These are phyloP conservation scores for Calosoma granatense DNA, from an alignment of 1,140 invertebrate species.

Conservation along the genomic window DNA sequence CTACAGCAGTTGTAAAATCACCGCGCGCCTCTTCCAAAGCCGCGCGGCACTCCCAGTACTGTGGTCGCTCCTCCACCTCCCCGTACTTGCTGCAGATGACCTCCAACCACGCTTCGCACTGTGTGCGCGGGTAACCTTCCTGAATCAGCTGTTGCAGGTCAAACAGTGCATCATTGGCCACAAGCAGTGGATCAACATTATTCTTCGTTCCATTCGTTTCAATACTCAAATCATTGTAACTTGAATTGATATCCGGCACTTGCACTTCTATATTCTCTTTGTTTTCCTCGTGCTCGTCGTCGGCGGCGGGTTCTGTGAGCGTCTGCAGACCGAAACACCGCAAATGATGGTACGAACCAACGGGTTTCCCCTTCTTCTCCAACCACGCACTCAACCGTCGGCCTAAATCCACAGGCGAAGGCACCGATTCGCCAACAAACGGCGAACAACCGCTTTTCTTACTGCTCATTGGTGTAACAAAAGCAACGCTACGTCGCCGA, in stretches of 20 bases:
- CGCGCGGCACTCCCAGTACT: constrained; percentile 48
- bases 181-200: constrained; percentile 12
- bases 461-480: not conserved
- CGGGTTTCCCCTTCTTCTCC: constrained; percentile 36
- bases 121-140: constrained; percentile 35
- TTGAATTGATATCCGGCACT: constrained; percentile 27
- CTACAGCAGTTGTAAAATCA: constrained; percentile 40
- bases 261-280: constrained; percentile 43
- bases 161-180: constrained; percentile 26
- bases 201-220: not conserved
- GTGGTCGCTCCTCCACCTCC: constrained; percentile 31
- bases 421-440: constrained; percentile 23
- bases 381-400: constrained; percentile 39
- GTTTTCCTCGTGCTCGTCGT: constrained; percentile 36
- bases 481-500: not conserved
- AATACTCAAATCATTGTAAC: constrained; percentile 24
- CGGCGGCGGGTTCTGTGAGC: constrained; percentile 20
- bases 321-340: constrained; percentile 40
- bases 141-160: constrained; percentile 31
- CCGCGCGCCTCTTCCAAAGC: constrained; percentile 41
- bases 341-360: constrained; percentile 40
- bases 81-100: constrained; percentile 36
- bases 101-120: constrained; percentile 42
- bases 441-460: too few species aligned
- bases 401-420: constrained; percentile 32